Percentiles rank a stretch among this genome's conserved stretches.
Conservation (phyloP, 2,797 vertebrate species). For the Tragopan temminckii region DNA sequence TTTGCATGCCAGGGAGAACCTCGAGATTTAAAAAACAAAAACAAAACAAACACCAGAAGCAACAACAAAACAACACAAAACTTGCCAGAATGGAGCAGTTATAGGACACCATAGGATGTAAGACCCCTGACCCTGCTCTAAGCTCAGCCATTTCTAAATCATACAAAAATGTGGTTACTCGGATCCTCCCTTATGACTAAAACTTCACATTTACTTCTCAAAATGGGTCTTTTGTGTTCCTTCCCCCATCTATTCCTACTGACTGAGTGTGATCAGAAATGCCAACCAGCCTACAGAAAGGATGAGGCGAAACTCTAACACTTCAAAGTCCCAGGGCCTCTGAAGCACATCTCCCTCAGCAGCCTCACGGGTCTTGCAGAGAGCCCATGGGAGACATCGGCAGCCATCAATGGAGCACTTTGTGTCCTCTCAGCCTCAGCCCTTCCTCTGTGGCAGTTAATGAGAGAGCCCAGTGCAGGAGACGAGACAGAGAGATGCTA, state of each 20-base stretch:
- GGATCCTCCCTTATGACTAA: background rate
- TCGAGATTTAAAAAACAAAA: background rate
- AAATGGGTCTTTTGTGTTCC: slow-evolving; percentile 6
- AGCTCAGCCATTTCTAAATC: background rate
- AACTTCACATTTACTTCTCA: background rate
- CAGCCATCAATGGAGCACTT: background rate
- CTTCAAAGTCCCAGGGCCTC: background rate
- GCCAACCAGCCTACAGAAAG: background rate
- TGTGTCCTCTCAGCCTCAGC: background rate
- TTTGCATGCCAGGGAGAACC: background rate
- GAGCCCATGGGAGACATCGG: background rate
- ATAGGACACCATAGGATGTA: background rate
- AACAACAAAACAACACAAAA: background rate
- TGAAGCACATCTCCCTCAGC: background rate
- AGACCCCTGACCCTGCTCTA: background rate
- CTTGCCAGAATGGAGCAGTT: background rate
- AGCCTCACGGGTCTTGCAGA: background rate
- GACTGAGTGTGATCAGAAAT: background rate
- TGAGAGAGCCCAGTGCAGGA: background rate
- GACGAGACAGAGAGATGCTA: background rate
- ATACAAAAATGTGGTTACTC: background rate
- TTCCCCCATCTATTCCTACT: background rate
- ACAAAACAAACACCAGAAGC: background rate
- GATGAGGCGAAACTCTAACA: background rate
- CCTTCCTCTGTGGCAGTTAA: background rate